Conservation (phyloP, 2,888 invertebrate genomes). For the Autographa pulchrina region DNA sequence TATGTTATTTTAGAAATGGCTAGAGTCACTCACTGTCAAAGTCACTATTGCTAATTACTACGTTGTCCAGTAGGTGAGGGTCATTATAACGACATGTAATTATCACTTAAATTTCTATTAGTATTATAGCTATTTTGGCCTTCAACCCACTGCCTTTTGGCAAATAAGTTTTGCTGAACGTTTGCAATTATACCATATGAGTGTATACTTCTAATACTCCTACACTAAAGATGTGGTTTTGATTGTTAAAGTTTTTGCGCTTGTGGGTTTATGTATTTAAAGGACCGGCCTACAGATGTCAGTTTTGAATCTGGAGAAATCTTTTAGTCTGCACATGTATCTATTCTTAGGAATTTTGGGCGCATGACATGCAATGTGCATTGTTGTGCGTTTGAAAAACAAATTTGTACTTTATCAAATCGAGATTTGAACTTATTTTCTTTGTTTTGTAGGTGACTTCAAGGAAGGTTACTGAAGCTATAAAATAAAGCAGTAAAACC, state of each 20-base stretch:
- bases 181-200: conserved; percentile 10
- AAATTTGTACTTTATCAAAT: neutral
- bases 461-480: neutral
- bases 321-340: conserved; percentile 9
- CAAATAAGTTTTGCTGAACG: conserved; percentile 26
- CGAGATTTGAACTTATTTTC: neutral
- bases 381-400: neutral
- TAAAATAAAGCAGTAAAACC: neutral
- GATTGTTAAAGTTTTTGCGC: neutral
- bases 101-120: conserved; percentile 32
- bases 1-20: neutral
- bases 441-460: no score
- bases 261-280: neutral
- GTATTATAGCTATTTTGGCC: conserved; percentile 21
- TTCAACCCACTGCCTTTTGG: conserved; percentile 30
- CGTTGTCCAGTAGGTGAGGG: conserved; percentile 38
- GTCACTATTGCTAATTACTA: conserved; percentile 37
- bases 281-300: conserved; percentile 20
- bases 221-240: neutral
- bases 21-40: conserved; percentile 28
- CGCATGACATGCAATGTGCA: neutral
- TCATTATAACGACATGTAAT: conserved; percentile 29
- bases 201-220: conserved; percentile 6
- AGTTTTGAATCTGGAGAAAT: conserved; percentile 5
- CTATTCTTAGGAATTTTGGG: conserved; percentile 7